Percentiles rank a stretch among this genome's conserved stretches.
Evolutionary conservation across 30 jellyfish, hydroid and myxozoan genomes (phyloP).

Genomic region (Cassiopea andromeda): DNA sequence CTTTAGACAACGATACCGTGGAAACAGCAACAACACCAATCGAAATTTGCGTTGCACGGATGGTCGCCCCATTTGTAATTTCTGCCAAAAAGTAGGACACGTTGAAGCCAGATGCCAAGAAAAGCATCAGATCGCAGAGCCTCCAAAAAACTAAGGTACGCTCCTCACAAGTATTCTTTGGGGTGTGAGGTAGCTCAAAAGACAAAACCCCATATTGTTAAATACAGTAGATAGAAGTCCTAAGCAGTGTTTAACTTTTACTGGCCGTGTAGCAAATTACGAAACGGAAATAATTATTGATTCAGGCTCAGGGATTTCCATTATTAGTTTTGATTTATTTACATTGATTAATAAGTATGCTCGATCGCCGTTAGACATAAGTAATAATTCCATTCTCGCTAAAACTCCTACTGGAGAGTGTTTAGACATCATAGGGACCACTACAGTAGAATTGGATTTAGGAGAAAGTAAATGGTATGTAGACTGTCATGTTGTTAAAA

Average conservation of each 20-base stretch:
- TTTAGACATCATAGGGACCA: constrained; percentile 49
- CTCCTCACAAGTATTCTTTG: constrained; percentile 8
- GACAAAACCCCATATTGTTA: constrained; percentile 9
- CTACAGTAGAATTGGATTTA: constrained; percentile 30
- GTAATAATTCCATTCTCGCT: constrained; percentile 1
- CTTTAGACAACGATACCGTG: background rate
- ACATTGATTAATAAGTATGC: constrained; percentile 30
- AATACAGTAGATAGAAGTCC: background rate
- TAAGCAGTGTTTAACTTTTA: constrained; percentile 40
- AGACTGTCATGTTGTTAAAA: constrained; percentile 37
- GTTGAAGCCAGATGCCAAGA: background rate
- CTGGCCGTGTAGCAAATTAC: constrained; percentile 30
- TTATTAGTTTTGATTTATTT: constrained; percentile 30
- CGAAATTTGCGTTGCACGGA: constrained; percentile 41
- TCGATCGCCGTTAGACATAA: constrained; percentile 18
- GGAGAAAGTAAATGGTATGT: constrained; percentile 32
- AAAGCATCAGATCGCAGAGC: background rate
- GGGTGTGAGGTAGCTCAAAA: constrained; percentile 36
- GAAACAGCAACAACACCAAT: background rate
- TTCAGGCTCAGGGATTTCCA: constrained; percentile 50
- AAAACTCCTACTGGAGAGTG: constrained; percentile 41
- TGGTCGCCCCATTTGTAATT: constrained; percentile 24
- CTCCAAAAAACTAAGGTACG: constrained; percentile 6
- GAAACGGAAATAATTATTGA: constrained; percentile 42
- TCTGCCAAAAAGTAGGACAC: constrained; percentile 20